phyloP scores from a whole-genome alignment of 2,797 vertebrate genomes.

The Protosalanx chinensis region DNA sequence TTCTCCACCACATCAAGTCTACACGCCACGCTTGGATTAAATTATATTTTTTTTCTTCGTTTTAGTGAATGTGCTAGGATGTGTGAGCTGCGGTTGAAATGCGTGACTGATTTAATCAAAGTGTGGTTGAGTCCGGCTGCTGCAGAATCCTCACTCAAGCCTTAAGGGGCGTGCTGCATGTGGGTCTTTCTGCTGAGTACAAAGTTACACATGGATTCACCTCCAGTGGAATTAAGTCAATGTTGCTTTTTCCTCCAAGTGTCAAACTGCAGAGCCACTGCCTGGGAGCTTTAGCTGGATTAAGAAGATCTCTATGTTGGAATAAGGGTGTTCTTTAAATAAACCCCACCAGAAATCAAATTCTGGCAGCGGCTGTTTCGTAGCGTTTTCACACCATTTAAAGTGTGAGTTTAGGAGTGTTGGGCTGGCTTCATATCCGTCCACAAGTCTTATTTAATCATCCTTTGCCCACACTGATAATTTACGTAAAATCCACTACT shows the following conservation, averaged over 20 bases:
- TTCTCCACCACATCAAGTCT: constrained; percentile 18
- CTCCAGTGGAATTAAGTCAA: constrained; percentile 66
- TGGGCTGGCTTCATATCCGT: too few species aligned
- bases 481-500: too few species aligned
- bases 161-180: constrained; percentile 39
- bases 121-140: constrained; percentile 31
- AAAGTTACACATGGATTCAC: constrained; percentile 60
- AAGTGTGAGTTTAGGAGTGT: neutral
- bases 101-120: constrained; percentile 65
- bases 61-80: constrained; percentile 53
- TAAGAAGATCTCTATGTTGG: constrained; percentile 37
- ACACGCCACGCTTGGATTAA: constrained; percentile 40
- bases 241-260: constrained; percentile 36
- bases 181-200: constrained; percentile 67
- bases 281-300: constrained; percentile 46
- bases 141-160: constrained; percentile 24
- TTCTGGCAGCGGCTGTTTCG: neutral
- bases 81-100: constrained; percentile 48
- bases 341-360: constrained; percentile 32
- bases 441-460: too few species aligned
- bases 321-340: constrained; percentile 40
- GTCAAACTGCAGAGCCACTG: constrained; percentile 50
- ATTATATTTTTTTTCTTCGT: constrained; percentile 5
- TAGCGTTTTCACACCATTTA: neutral
- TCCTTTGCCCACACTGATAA: too few species aligned